Evolutionary conservation across 2,797 vertebrate species (phyloP), one percentile per base, ranked within the genome.

Genomic region (Sphenodon punctatus): DNA sequence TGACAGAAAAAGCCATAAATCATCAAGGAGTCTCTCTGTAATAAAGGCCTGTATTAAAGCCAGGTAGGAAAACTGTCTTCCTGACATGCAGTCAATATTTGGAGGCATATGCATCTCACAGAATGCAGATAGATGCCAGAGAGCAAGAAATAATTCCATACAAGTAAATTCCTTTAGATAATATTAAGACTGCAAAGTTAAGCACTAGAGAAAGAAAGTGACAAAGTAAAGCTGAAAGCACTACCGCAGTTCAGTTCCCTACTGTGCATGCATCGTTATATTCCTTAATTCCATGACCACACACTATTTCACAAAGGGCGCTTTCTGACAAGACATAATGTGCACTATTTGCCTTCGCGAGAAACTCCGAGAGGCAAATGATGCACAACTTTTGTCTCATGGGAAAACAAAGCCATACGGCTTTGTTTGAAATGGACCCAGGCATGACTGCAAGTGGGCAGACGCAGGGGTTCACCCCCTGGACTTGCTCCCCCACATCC

Each of bases 81-180:
- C 78, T 91, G 93, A 94, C 86, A 94, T 89, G 87, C 64, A 85
- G 73, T 73, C 72, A 84, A 90, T 92, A 85, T 91, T 88, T 82
- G 72, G 80, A 89, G 77, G 46, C 59, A 58, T 80, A 70, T 80
- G 73, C 78, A 14, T 91, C 90, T 92, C 84, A 89, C 63, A 38
- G 85, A 69, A 58, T 88, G 79, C 3, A 0, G 55, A 75, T 92
- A 67, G 0, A 3, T 73, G 67, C 82, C 85, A 88, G 85, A 89
- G 82, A 72, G 41, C 8, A 20, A 84, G 60, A 84, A 88, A 75
- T 15, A 80, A 72, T 66, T 61, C 61, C 80, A 69, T 72, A 59
- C n/a, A 80, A 88, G 87, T 69, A 67, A 41, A 53, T 82, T 39
- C 73, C 80, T 88, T 88, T 86, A 15, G 34, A 36, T 22, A 77